Percentiles rank a stretch among this genome's conserved stretches.
These are phyloP conservation scores for Dicycla oo DNA, from an alignment of 2,888 invertebrate species.

Conservation along the genomic window DNA sequence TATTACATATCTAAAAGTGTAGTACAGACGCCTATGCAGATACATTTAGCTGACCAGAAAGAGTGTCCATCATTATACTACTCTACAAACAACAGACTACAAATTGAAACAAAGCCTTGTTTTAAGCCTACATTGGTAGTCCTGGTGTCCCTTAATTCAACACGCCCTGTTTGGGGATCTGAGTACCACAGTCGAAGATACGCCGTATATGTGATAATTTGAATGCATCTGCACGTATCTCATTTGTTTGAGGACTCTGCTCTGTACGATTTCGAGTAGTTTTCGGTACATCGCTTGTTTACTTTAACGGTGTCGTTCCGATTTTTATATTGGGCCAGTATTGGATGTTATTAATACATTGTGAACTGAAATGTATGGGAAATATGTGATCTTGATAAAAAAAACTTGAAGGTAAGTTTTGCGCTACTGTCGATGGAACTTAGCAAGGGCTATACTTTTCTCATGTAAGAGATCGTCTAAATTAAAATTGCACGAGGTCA, in stretches of 20 bases:
- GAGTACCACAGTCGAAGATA: conserved; percentile 34
- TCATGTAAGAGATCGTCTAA: no score
- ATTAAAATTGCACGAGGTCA: no score
- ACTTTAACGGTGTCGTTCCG: conserved; percentile 9
- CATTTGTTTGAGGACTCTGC: conserved; percentile 35
- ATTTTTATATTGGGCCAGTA: conserved; percentile 27
- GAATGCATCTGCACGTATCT: conserved; percentile 60
- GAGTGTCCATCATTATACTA: not conserved
- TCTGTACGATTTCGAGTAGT: conserved; percentile 39
- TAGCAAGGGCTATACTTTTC: not conserved
- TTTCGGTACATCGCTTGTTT: conserved; percentile 26
- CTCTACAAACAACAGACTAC: conserved; percentile 12
- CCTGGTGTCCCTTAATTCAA: conserved; percentile 45
- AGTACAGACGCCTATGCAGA: not conserved
- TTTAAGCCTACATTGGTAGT: conserved; percentile 34
- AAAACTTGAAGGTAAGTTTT: not conserved
- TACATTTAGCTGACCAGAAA: not conserved
- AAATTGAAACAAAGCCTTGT: conserved; percentile 35
- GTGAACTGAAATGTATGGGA: not conserved
- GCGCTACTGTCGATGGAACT: not conserved
- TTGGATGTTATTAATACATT: conserved; percentile 3
- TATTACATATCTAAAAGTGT: no score
- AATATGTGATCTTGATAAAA: not conserved
- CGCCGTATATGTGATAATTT: conserved; percentile 56
- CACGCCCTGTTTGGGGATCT: conserved; percentile 50